Conservation (phyloP, 2,888 invertebrate genomes). For the Synergus itoensis region DNA sequence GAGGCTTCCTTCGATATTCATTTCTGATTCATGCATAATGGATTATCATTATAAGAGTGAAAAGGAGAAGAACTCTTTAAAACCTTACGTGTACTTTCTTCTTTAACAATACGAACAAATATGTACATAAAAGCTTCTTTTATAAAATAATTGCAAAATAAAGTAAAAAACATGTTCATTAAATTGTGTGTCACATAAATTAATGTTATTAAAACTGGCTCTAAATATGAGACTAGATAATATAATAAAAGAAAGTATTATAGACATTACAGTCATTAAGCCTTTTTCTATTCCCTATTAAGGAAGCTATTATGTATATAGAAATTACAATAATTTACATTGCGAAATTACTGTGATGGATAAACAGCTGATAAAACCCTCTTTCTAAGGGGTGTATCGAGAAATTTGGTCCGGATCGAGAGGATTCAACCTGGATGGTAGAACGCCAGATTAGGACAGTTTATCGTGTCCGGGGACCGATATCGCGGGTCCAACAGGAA, state of each 20-base stretch:
- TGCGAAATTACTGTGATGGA: not conserved
- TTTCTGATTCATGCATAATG: slow-evolving; percentile 36
- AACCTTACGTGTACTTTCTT: slow-evolving; percentile 13
- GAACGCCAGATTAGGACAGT: too few species aligned
- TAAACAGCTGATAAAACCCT: too few species aligned
- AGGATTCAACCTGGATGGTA: too few species aligned
- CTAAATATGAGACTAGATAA: too few species aligned
- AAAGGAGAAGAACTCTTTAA: slow-evolving; percentile 7
- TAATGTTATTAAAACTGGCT: not conserved
- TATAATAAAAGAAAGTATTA: too few species aligned
- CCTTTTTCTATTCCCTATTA: too few species aligned
- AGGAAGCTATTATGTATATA: too few species aligned
- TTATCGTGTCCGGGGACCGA: too few species aligned
- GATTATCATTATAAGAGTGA: slow-evolving; percentile 27
- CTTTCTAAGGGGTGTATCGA: too few species aligned
- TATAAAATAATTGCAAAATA: not conserved
- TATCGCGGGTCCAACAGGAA: too few species aligned
- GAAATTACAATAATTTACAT: not conserved
- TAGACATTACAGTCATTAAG: too few species aligned
- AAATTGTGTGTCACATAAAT: not conserved
- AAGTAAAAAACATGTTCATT: not conserved
- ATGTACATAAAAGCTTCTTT: not conserved
- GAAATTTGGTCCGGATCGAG: too few species aligned
- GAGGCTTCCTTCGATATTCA: slow-evolving; percentile 63
- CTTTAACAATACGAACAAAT: slow-evolving; percentile 4